These are phyloP conservation scores for Notiomystis cincta DNA, from an alignment of 2,113 vertebrate species.

Conservation along the genomic window DNA sequence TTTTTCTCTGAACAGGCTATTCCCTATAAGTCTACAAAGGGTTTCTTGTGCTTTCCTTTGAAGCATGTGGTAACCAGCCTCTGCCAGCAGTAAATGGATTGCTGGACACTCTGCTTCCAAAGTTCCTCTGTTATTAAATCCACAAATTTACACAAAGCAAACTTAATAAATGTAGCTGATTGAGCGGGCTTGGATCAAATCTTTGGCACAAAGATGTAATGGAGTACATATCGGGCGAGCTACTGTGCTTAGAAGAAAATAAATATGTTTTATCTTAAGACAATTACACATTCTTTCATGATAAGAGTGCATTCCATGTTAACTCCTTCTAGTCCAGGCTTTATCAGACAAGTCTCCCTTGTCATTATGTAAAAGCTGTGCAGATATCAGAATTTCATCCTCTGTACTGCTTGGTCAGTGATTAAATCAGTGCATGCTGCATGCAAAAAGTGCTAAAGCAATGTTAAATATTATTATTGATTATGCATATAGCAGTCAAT, in stretches of 20 bases:
- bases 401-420: not conserved
- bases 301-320: accelerated
- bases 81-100: not conserved
- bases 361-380: not conserved
- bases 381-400: not conserved
- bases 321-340: not conserved
- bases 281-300: not conserved
- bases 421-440: not conserved
- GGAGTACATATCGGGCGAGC: not conserved
- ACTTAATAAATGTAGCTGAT: not conserved
- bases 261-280: not conserved
- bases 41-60: not conserved
- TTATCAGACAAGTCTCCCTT: not conserved
- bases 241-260: not conserved
- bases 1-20: constrained; percentile 13
- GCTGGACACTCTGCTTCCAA: not conserved
- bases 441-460: not conserved
- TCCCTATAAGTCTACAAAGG: not conserved
- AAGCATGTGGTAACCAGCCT: not conserved
- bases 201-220: not conserved
- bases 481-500: constrained; percentile 15
- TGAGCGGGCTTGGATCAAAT: not conserved
- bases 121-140: constrained; percentile 16
- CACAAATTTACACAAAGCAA: constrained; percentile 25
- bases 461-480: constrained; percentile 37